Evolutionary conservation across 2,113 vertebrate species (phyloP).

Genomic region (Chloebia gouldiae): DNA sequence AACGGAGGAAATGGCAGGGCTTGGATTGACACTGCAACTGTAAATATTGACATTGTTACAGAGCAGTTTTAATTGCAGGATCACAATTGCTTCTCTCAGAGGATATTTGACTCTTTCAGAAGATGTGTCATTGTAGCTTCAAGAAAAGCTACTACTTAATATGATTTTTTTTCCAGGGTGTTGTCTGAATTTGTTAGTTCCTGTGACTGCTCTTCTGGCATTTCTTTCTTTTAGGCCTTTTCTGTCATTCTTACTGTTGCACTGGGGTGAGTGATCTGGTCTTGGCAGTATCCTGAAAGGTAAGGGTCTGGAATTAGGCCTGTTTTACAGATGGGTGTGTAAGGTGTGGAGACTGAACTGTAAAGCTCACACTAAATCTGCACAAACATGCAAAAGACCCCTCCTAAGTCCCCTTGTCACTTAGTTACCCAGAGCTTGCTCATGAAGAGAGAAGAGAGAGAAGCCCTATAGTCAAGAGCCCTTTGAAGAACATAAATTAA

Average conservation of each 20-base stretch:
- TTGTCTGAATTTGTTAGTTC: neutral
- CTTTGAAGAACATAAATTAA: slow-evolving; percentile 23
- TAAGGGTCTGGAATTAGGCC: neutral
- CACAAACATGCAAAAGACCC: neutral
- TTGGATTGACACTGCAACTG: neutral
- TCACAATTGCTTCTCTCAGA: neutral
- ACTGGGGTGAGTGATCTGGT: neutral
- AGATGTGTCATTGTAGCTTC: neutral
- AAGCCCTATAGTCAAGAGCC: slow-evolving; percentile 16
- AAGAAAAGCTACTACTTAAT: neutral
- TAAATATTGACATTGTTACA: neutral
- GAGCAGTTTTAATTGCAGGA: neutral
- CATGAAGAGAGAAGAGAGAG: neutral
- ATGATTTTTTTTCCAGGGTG: neutral
- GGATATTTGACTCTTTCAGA: neutral
- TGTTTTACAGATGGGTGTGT: neutral
- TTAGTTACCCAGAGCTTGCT: neutral
- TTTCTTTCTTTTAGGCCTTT: neutral
- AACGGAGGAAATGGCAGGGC: neutral
- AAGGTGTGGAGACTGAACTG: neutral
- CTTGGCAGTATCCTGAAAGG: neutral
- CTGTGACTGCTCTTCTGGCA: neutral
- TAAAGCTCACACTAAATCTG: neutral
- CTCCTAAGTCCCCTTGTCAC: neutral
- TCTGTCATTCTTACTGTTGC: neutral